Evolutionary conservation across 2,113 vertebrate genomes (phyloP), one percentile per base, ranked within the genome.

Genomic region (Xiphophorus hellerii): DNA sequence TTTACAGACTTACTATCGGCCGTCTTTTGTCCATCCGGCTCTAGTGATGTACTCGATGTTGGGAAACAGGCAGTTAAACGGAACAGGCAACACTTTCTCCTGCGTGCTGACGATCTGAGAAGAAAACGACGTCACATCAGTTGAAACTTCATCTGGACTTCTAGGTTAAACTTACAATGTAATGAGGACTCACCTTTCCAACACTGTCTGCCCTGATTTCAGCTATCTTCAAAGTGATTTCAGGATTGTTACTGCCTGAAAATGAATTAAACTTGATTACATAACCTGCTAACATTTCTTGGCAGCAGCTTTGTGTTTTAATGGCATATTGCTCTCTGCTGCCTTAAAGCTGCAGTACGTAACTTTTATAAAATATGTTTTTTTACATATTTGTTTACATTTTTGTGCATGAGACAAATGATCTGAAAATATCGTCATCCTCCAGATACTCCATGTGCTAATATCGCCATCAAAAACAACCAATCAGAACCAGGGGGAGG

Each of bases 201-300:
- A 95, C 92, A 61, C 73, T 91, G 88, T 98, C 95, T 0, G 93
- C 93, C 88, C 91, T 94, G 78, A 98, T 95, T 85, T 98, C 97
- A 5, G 95, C 95, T 81, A 98, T 90, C 87, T 98, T 98, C 69
- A 99, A 92, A 11, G 96, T 95, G 1, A 97, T 96, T 83, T 95
- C 96, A 72, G 97, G 97, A 81, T 99, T 99, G 93, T 97, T 98
- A 94, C 97, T 99, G 73, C 97, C 97, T 98, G 76, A n/a, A 87
- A 27, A 91, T 11, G 82, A 80, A 84, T 39, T n/a, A 54, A 66
- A 71, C 33, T 3, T 17, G 69, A 48, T 82, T 44, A 63, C 1
- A 0, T 13, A 39, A 5, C 4, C 10, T 58, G 20, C 22, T 27
- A 27, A 13, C 28, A 1, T 13, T 11, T 27, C n/a, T 3, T 37